phyloP scores from a whole-genome alignment of 2,888 invertebrate genomes.

The Calameuta filiformis region DNA sequence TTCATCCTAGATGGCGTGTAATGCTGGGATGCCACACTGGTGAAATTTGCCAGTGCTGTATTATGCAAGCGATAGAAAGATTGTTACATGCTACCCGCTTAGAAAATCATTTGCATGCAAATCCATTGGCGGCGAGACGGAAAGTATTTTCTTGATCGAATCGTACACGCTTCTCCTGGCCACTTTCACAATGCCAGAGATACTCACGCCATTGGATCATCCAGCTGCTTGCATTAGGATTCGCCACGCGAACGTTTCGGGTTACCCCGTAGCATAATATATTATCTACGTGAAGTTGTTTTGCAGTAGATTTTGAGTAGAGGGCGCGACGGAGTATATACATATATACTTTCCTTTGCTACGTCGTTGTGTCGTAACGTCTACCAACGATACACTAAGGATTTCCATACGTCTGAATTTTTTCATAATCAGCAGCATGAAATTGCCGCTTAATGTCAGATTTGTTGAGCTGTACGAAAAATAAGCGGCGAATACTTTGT shows the following conservation, averaged over 20 bases:
- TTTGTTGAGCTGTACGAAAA: slow-evolving; percentile 9
- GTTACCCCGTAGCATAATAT: slow-evolving; percentile 8
- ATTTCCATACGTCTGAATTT: slow-evolving; percentile 19
- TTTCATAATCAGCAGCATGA: slow-evolving; percentile 44
- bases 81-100: not conserved
- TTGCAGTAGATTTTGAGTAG: not conserved
- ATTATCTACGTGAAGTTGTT: not conserved
- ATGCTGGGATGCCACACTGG: not conserved
- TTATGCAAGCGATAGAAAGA: not conserved
- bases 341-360: not conserved
- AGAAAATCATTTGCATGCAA: slow-evolving; percentile 8
- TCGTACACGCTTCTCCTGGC: not conserved
- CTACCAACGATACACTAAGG: not conserved
- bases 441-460: slow-evolving; percentile 40
- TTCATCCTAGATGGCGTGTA: not conserved
- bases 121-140: not conserved
- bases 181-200: not conserved
- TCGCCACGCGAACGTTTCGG: slow-evolving; percentile 16
- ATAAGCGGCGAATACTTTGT: slow-evolving; percentile 7
- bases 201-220: slow-evolving; percentile 5
- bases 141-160: not conserved
- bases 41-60: not conserved
- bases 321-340: not conserved
- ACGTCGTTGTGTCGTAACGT: not conserved
- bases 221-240: slow-evolving; percentile 20